Percentiles rank a stretch among this genome's conserved stretches.
phyloP scores from a whole-genome alignment of 2,113 vertebrate species.

The Indri indri region DNA sequence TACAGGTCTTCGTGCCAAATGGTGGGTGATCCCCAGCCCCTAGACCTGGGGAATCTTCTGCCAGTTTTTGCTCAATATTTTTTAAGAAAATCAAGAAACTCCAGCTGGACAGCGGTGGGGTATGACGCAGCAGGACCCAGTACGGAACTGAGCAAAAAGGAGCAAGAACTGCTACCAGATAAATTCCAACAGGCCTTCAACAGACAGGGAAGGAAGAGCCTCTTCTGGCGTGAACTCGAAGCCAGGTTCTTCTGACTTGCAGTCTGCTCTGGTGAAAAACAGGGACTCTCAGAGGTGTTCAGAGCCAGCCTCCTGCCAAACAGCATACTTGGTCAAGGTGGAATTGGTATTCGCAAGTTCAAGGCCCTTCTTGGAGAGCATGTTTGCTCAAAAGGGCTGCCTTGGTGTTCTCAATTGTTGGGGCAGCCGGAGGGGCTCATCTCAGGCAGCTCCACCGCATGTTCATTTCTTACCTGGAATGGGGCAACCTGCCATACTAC shows the following conservation, averaged over 20 bases:
- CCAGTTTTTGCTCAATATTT: neutral
- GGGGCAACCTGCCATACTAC: neutral
- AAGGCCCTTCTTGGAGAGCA: constrained; percentile 17
- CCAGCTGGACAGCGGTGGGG: neutral
- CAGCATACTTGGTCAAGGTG: neutral
- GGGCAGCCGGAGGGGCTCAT: neutral
- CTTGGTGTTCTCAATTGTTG: neutral
- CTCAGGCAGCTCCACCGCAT: neutral
- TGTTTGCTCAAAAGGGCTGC: neutral
- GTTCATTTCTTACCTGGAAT: constrained; percentile 31
- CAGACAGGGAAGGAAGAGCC: constrained; percentile 20
- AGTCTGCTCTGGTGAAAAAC: neutral
- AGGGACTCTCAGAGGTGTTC: constrained; percentile 32
- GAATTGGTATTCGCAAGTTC: constrained; percentile 41
- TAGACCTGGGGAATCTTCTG: neutral
- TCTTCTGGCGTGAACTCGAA: neutral
- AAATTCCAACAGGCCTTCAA: constrained; percentile 39
- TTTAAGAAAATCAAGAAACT: constrained; percentile 13
- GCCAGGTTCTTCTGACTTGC: constrained; percentile 29
- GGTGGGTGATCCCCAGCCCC: neutral
- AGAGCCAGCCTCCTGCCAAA: constrained; percentile 33
- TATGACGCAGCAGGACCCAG: neutral
- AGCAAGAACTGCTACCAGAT: constrained; percentile 49
- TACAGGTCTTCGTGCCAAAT: constrained; percentile 49
- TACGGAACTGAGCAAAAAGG: constrained; percentile 51